These are phyloP conservation scores for Chelon labrosus DNA, from an alignment of 2,797 vertebrate genomes.

Conservation along the genomic window DNA sequence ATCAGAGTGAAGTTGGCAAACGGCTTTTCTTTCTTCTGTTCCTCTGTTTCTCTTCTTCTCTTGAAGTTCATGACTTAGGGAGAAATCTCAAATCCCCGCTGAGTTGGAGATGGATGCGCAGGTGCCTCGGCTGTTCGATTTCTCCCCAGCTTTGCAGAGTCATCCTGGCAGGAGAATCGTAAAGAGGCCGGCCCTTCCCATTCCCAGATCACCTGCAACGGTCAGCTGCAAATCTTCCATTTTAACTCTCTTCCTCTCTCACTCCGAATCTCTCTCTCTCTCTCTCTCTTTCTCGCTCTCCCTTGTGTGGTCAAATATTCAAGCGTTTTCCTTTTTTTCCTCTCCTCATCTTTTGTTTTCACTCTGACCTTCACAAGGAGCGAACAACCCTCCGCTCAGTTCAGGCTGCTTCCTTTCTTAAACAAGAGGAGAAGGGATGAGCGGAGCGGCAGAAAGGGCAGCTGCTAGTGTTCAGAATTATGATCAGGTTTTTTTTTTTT, in stretches of 20 bases:
- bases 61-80: constrained; percentile 58
- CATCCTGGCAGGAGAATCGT: constrained; percentile 66
- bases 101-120: constrained; percentile 70
- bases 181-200: constrained; percentile 51
- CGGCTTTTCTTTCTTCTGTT: constrained; percentile 42
- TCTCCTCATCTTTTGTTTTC: constrained; percentile 46
- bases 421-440: constrained; percentile 54
- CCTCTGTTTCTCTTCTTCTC: constrained; percentile 21
- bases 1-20: constrained; percentile 67
- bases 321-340: constrained; percentile 15
- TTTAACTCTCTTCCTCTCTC: constrained; percentile 7
- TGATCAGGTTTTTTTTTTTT: constrained; percentile 39
- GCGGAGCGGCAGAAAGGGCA: constrained; percentile 58
- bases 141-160: constrained; percentile 75
- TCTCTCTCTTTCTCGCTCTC: not conserved
- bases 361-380: constrained; percentile 73
- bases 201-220: constrained; percentile 60
- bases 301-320: constrained; percentile 23
- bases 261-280: constrained; percentile 4
- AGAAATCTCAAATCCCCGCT: constrained; percentile 67
- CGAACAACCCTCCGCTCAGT: constrained; percentile 42
- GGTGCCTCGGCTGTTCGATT: constrained; percentile 58
- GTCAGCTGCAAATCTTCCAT: constrained; percentile 47
- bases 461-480: constrained; percentile 53
- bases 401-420: constrained; percentile 50